Base-by-base conservation (phyloP, 2,888 invertebrate genomes). In the Heteropelma amictum region DNA sequence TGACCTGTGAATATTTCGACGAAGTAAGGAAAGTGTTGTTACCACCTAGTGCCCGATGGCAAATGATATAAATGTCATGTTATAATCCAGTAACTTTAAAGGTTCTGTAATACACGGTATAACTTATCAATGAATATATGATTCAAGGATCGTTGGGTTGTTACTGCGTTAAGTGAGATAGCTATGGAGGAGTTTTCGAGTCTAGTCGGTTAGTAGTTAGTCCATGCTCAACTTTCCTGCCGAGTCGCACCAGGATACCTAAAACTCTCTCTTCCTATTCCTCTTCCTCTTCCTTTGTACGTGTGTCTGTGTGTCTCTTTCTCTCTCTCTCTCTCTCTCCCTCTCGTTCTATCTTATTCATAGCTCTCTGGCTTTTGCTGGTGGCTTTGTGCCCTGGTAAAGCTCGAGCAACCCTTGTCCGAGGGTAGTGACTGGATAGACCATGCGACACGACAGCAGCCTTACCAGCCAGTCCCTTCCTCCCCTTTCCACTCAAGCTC, bases 361-460 rank as follows among this genome's bases (percentile, higher is more conserved):
- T 35, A 28, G 54, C 61, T 49, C 63, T 42, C 40, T 45, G 61
- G 65, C 58, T 64, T 54, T 53, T 64, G 58, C 42, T n/a, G 30
- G 53, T 42, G 49, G 56, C 45, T 45, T 53, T 54, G 53, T 51
- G 61, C 33, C 54, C 49, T 42, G 35, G 74, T 49, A 33, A 61
- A 56, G 54, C 56, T 42, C 65, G 47, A 26, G 65, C 38, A 70
- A 61, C 70, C 74, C 75, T 72, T 72, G 76, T 76, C 76, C 69
- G 47, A 69, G 72, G 64, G 33, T 64, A 60, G 68, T 60, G 61
- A 72, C 67, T 79, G 80, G 80, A 77, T 76, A 69, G 77, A 76
- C 76, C 77, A 68, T 73, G 79, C 76, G 80, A 77, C 76, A 72
- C 77, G 70, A 70, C 73, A 72, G 72, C 79, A 68, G 70, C 72